A percentile compares a stretch with the other conserved stretches of the same genome.
These are phyloP conservation scores for Misgurnus anguillicaudatus DNA, from an alignment of 2,113 vertebrate genomes.

Conservation along the genomic window DNA sequence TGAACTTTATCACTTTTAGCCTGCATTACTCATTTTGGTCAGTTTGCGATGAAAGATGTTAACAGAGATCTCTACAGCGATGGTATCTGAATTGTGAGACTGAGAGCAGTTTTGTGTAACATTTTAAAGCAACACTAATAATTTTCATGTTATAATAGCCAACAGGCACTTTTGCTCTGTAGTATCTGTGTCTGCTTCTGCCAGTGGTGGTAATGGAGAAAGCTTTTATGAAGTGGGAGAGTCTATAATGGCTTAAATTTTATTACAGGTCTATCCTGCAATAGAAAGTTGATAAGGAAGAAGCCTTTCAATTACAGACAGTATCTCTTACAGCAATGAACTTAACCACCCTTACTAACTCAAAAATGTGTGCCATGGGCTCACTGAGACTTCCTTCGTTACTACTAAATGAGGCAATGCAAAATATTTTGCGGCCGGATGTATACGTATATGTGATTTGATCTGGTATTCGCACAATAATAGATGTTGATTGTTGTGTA, in stretches of 20 bases:
- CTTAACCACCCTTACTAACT: background rate
- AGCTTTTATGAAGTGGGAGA: no score
- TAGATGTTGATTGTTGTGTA: slow-evolving; percentile 50
- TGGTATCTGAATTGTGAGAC: background rate
- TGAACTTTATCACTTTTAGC: slow-evolving; percentile 12
- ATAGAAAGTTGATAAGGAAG: background rate
- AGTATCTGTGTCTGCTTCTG: no score
- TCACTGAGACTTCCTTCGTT: background rate
- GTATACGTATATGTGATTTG: slow-evolving; percentile 14
- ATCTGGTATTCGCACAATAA: slow-evolving; percentile 41
- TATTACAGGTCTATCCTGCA: no score
- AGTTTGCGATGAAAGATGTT: background rate
- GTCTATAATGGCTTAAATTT: no score
- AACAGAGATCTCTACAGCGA: background rate
- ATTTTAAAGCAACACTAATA: no score
- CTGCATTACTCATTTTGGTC: slow-evolving; percentile 1
- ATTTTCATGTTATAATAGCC: no score
- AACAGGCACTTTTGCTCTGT: no score
- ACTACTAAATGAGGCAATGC: slow-evolving; percentile 8
- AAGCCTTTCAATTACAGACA: background rate
- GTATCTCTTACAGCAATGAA: background rate
- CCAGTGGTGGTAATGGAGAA: no score
- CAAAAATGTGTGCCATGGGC: background rate
- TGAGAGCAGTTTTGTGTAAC: no score
- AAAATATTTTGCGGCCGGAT: slow-evolving; percentile 2